Evolutionary conservation across 2,888 invertebrate genomes (phyloP).

Genomic region (Kryphioiulus occultus): DNA sequence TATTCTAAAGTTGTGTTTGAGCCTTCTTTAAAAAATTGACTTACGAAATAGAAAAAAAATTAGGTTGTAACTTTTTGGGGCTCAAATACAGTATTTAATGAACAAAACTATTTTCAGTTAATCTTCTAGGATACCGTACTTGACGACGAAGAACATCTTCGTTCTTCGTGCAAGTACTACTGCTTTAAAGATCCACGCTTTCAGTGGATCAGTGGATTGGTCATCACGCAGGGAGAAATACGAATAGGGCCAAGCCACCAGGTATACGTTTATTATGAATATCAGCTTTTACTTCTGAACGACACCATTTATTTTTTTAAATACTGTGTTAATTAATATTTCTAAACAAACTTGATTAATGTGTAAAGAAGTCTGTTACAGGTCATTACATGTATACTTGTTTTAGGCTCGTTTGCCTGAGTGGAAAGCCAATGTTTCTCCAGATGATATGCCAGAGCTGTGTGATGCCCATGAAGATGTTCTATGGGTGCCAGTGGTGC

Average conservation of each 20-base stretch:
- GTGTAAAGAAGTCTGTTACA: neutral
- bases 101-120: neutral
- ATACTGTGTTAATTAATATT: too few species aligned
- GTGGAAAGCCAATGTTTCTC: conserved; percentile 63
- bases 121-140: neutral
- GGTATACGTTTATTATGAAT: conserved; percentile 59
- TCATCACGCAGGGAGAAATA: conserved; percentile 69
- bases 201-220: conserved; percentile 17
- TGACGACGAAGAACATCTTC: neutral
- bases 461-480: conserved; percentile 80
- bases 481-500: conserved; percentile 93
- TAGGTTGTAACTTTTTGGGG: too few species aligned
- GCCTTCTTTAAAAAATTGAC: too few species aligned
- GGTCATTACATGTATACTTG: conserved; percentile 52
- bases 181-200: neutral
- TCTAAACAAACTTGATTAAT: too few species aligned
- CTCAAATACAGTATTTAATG: too few species aligned
- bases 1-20: too few species aligned
- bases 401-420: conserved; percentile 72
- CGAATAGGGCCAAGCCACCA: conserved; percentile 70
- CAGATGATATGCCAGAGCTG: conserved; percentile 63
- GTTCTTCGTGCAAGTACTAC: neutral
- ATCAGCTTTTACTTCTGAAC: neutral
- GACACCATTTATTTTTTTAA: too few species aligned
- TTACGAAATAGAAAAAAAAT: too few species aligned